Evolutionary conservation across 1,140 invertebrate species (phyloP).

Genomic region (Ectropis grisescens): DNA sequence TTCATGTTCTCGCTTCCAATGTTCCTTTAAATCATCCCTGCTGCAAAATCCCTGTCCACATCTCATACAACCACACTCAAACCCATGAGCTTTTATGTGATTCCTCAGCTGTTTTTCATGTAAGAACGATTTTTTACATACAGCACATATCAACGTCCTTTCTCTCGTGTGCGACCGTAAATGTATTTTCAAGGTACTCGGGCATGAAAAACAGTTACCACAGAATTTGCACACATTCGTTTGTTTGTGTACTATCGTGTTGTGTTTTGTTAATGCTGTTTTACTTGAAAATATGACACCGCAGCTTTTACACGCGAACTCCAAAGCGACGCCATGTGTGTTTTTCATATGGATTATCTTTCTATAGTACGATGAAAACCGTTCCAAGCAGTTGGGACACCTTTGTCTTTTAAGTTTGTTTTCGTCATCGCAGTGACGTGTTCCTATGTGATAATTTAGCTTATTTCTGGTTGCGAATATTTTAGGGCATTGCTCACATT

Average conservation of each 20-base stretch:
- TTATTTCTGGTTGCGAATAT: constrained; percentile 50
- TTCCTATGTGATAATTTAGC: constrained; percentile 43
- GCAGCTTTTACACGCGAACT: constrained; percentile 44
- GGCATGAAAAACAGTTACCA: constrained; percentile 68
- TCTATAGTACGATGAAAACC: constrained; percentile 50
- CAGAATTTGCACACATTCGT: constrained; percentile 70
- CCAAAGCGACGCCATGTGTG: constrained; percentile 47
- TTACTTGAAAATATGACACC: constrained; percentile 37
- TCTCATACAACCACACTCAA: constrained; percentile 63
- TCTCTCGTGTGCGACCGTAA: constrained; percentile 78
- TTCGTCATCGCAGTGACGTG: constrained; percentile 44
- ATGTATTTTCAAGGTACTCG: constrained; percentile 78
- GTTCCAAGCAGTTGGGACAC: constrained; percentile 54
- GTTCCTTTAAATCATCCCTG: constrained; percentile 51
- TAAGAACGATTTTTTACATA: constrained; percentile 75
- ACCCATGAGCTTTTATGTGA: constrained; percentile 76
- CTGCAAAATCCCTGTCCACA: constrained; percentile 68
- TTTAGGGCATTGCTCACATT: constrained; percentile 48
- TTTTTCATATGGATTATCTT: constrained; percentile 59
- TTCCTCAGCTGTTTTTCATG: constrained; percentile 78
- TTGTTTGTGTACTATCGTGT: constrained; percentile 66
- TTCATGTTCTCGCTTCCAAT: constrained; percentile 46
- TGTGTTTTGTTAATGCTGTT: constrained; percentile 50
- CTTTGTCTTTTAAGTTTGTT: constrained; percentile 48
- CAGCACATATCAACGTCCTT: constrained; percentile 70